Evolutionary conservation across 2,888 invertebrate genomes (phyloP).

Genomic region (Bibio marci): DNA sequence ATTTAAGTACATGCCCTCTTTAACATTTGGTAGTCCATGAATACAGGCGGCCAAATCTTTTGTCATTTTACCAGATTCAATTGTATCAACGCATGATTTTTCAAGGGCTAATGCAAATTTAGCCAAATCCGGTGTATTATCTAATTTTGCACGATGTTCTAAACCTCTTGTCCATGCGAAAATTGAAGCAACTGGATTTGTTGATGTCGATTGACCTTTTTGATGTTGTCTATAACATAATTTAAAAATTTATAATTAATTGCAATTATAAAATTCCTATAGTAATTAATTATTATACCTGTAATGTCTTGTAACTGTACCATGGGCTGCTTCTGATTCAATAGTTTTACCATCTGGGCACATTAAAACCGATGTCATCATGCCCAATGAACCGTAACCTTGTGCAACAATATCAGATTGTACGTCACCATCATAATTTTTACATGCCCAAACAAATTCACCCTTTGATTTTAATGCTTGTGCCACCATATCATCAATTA

Average conservation of each 20-base stretch:
- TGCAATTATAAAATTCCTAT: background rate
- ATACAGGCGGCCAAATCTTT: conserved; percentile 80
- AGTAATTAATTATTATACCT: conserved; percentile 23
- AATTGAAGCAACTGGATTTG: conserved; percentile 82
- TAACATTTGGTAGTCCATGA: conserved; percentile 64
- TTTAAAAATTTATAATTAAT: conserved; percentile 28
- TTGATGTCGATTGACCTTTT: conserved; percentile 71
- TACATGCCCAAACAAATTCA: conserved; percentile 84
- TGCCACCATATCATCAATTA: conserved; percentile 88
- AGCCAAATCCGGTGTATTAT: conserved; percentile 55
- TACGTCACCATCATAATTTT: conserved; percentile 86
- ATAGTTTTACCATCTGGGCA: conserved; percentile 73
- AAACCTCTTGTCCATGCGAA: conserved; percentile 83
- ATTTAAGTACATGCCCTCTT: conserved; percentile 64
- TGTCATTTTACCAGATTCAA: conserved; percentile 71
- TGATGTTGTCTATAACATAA: conserved; percentile 50
- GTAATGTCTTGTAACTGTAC: conserved; percentile 80
- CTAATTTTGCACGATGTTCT: conserved; percentile 66
- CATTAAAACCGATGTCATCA: conserved; percentile 83
- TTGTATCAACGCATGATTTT: conserved; percentile 66
- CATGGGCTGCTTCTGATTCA: conserved; percentile 84
- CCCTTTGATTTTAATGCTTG: conserved; percentile 69
- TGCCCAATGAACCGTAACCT: conserved; percentile 65
- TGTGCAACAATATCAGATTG: conserved; percentile 79
- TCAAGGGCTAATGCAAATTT: conserved; percentile 55